Evolutionary conservation across 2,888 invertebrate genomes (phyloP).

Genomic region (Drosophila paucipuncta): DNA sequence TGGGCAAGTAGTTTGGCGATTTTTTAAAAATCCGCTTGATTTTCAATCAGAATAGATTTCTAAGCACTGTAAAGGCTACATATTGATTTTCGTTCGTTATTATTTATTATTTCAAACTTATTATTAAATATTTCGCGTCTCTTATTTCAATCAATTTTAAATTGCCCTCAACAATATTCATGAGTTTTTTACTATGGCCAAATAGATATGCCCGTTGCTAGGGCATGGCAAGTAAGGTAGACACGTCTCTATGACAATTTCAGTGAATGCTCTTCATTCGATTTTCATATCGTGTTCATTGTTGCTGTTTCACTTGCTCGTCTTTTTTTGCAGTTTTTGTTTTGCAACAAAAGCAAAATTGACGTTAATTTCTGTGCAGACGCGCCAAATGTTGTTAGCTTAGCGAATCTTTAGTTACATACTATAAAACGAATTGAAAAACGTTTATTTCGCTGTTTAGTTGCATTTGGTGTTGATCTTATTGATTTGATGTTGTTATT

Average conservation of each 20-base stretch:
- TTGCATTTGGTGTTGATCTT: not conserved
- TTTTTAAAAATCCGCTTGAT: not conserved
- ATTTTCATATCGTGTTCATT: constrained; percentile 31
- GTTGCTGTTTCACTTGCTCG: constrained; percentile 9
- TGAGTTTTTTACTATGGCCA: not conserved
- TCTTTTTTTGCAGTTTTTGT: constrained; percentile 3
- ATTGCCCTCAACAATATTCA: not conserved
- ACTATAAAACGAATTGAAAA: not conserved
- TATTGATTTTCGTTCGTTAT: not conserved
- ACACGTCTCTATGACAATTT: constrained; percentile 22
- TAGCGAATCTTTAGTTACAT: constrained; percentile 26
- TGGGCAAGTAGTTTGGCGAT: no score
- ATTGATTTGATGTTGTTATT: constrained; percentile 2
- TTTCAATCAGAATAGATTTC: not conserved
- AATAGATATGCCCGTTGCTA: not conserved
- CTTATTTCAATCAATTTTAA: not conserved
- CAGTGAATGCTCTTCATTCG: constrained; percentile 36
- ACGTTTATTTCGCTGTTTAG: constrained; percentile 3
- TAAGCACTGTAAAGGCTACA: not conserved
- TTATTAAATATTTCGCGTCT: not conserved
- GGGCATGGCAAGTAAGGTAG: constrained; percentile 11
- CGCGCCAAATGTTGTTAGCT: constrained; percentile 23
- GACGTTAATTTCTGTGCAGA: constrained; percentile 36
- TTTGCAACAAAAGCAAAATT: constrained; percentile 39
- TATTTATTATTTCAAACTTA: not conserved